Evolutionary conservation across 2,113 vertebrate genomes (phyloP), one percentile per base, ranked within the genome.

Genomic region (Centropus bengalensis): DNA sequence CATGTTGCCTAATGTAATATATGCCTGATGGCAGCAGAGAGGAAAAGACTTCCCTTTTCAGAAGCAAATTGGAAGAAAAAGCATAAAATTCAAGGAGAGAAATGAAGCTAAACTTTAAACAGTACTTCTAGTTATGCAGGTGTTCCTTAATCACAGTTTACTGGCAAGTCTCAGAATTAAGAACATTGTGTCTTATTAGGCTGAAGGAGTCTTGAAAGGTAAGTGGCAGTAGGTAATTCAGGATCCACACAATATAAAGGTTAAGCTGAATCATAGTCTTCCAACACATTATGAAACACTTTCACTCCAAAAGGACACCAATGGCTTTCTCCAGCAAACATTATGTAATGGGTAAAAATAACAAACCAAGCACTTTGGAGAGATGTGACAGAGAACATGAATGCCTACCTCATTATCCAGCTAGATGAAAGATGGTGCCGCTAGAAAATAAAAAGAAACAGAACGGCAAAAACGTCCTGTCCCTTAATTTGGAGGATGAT

Each of bases 391-490:
- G 36, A 70, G 7, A 56, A 5, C 28, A 32, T 5, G 22, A 81
- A 74, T 24, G 63, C 33, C 19, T 59, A 80, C 33, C 27, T 79
- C 54, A 68, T 26, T 28, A 78, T 55, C 23, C 74, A 55, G 33
- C 20, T 20, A 75, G 42, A 77, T 40, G 36, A 89, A 88, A 94
- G 33, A 47, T 6, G 82, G 5, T n/a, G 36, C 26, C 66, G 26
- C 17, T 91, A 83, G 27, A 56, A 93, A 93, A 91, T 28, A 70
- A 82, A 90, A 51, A 73, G 24, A 85, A 91, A 82, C 16, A 60
- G 32, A 82, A 18, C 24, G 42, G 6, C 5, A 73, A 60, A 89
- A 81, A 7, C 28, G 54, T 40, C 23, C 27, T 49, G 10, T 28
- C 26, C 44, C 22, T 28, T 77, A 21, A 60, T 60, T 62, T 79